phyloP scores from a whole-genome alignment of 2,888 invertebrate genomes.

The Melitaea athalia region DNA sequence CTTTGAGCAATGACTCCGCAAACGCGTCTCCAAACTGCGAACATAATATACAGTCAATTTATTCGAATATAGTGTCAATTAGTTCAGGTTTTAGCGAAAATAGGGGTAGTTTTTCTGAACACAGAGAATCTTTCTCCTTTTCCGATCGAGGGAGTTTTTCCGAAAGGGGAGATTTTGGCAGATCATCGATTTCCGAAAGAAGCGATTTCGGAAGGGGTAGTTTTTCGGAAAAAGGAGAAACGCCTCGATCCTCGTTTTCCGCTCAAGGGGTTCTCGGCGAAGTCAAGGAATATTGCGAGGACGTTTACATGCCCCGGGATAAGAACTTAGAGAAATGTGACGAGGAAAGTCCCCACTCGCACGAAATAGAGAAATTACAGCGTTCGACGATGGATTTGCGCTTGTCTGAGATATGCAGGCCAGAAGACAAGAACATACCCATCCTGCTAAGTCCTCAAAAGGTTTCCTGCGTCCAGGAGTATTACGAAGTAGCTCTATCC shows the following conservation, averaged over 20 bases:
- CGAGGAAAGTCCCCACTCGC: conserved; percentile 51
- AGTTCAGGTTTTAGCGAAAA: conserved; percentile 84
- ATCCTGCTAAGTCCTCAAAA: conserved; percentile 71
- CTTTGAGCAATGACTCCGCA: conserved; percentile 85
- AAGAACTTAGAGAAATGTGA: conserved; percentile 61
- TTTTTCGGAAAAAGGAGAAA: conserved; percentile 75
- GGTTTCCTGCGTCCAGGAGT: conserved; percentile 69
- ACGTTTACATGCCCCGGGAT: conserved; percentile 69
- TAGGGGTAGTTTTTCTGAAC: conserved; percentile 76
- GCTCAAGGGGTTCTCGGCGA: conserved; percentile 74
- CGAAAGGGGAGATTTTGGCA: conserved; percentile 70
- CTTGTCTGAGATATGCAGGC: conserved; percentile 67
- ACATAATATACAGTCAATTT: conserved; percentile 74
- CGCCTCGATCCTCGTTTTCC: conserved; percentile 73
- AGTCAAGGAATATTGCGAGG: conserved; percentile 72
- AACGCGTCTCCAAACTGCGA: conserved; percentile 81
- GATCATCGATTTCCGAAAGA: conserved; percentile 78
- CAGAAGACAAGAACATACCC: conserved; percentile 62
- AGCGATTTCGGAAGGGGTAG: conserved; percentile 78
- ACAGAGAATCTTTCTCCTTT: conserved; percentile 75
- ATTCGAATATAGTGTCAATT: conserved; percentile 79
- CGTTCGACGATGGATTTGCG: conserved; percentile 74
- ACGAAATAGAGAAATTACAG: conserved; percentile 70
- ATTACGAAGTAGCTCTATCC: conserved; percentile 89
- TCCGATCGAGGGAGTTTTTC: conserved; percentile 77